These are phyloP conservation scores for Dasyurus viverrinus DNA, from an alignment of 2,113 vertebrate species.

Conservation along the genomic window DNA sequence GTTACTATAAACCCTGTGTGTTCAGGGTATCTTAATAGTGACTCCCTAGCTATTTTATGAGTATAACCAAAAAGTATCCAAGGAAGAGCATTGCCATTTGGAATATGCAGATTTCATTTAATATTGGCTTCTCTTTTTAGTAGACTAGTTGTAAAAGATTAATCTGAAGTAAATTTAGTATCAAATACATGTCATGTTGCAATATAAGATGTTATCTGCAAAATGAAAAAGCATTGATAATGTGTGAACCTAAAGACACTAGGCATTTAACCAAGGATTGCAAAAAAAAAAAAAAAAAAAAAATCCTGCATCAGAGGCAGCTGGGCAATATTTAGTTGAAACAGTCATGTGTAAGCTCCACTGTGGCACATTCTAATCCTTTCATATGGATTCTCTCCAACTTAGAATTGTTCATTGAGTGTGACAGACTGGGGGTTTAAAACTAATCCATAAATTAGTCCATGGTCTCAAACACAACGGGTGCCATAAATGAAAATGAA, in stretches of 20 bases:
- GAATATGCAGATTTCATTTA: constrained; percentile 2
- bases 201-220: constrained; percentile 2
- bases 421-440: constrained; percentile 79
- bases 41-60: not conserved
- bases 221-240: constrained; percentile 12
- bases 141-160: fast-evolving
- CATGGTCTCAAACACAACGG: constrained; percentile 76
- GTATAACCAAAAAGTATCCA: not conserved
- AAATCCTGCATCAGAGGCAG: constrained; percentile 39
- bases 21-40: not conserved
- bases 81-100: not conserved
- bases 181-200: not conserved
- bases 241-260: constrained; percentile 30
- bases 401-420: constrained; percentile 74
- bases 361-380: constrained; percentile 63
- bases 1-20: not conserved
- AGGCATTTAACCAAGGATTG: constrained; percentile 54
- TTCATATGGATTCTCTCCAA: constrained; percentile 82
- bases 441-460: constrained; percentile 80
- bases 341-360: constrained; percentile 68
- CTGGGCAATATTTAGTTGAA: constrained; percentile 67
- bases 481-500: constrained; percentile 78
- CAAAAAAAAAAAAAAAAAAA: constrained; percentile 2
- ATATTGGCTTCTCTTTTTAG: not conserved
- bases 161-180: constrained; percentile 10